These are phyloP conservation scores for Calosoma granatense DNA, from an alignment of 1,140 invertebrate species.

Conservation along the genomic window DNA sequence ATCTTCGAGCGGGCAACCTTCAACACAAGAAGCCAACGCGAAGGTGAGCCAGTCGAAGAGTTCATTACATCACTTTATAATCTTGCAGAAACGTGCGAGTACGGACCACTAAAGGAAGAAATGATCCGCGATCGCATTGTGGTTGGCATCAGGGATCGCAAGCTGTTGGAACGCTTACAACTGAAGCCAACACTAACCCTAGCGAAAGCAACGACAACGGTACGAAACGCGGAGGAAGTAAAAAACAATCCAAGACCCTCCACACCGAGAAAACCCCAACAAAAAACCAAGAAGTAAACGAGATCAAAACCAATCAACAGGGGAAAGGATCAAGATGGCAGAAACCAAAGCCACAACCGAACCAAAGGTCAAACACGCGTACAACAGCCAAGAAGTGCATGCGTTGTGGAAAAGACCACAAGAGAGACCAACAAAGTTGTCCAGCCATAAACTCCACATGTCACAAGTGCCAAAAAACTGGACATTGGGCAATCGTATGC, in stretches of 20 bases:
- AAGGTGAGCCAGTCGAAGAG: not conserved
- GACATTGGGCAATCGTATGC: too few species aligned
- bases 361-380: too few species aligned
- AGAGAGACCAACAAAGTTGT: too few species aligned
- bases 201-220: not conserved
- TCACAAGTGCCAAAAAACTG: too few species aligned
- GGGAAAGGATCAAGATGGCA: not conserved
- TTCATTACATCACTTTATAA: not conserved
- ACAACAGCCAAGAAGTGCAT: too few species aligned
- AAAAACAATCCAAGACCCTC: not conserved
- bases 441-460: too few species aligned
- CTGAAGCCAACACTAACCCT: not conserved
- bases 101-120: not conserved
- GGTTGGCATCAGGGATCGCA: not conserved
- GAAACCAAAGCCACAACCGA: too few species aligned
- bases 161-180: not conserved
- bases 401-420: too few species aligned
- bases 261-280: not conserved
- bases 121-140: not conserved
- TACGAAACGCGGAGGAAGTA: too few species aligned
- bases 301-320: not conserved
- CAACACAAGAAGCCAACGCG: conserved; percentile 26
- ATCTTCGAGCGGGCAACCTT: not conserved
- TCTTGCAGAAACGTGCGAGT: not conserved
- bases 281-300: not conserved